Evolutionary conservation across 2,113 vertebrate species (phyloP), one percentile per base, ranked within the genome.

Genomic region (Calidris pygmaea): DNA sequence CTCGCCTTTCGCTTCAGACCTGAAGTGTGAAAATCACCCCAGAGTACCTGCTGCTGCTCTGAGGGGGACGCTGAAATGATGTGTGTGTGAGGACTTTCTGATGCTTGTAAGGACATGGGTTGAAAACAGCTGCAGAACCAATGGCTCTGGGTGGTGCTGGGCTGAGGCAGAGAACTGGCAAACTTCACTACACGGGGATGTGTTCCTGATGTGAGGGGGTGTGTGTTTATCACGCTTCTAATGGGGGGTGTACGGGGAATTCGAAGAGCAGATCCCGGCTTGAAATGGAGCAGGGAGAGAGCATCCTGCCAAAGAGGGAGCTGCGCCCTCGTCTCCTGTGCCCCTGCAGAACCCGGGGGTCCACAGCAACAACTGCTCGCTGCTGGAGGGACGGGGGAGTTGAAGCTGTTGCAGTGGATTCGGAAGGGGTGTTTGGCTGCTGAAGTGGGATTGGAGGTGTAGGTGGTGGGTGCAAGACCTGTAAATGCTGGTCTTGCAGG

Each of bases 1-100:
- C 43, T 30, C 14, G 22, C n/a, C 58, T 59, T 15, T 4, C 14
- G 23, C 58, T 9, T 15, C 58, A 9, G 34, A 35, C 14, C 22
- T 24, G 34, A 24, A 59, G 23, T 23, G 22, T 22, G 14, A 59
- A 27, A 35, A 45, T 37, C 14, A 14, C 52, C 82, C 74, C 50
- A 35, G 35, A 65, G 4, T n/a, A 35, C 16, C n/a, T 23, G 48
- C 2, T 43, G 2, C 47, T 72, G 52, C 47, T 41, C 4, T 1
- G 26, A 32, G 48, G 43, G 45, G 26, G 15, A 34, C 80, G 83
- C 72, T 55, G 59, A 5, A 17, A 2, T 4, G 39, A 20, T 22
- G 8, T 1, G 7, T 3, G 8, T 10, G 1, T 6, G 29, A 35
- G 20, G 8, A 2, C 12, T 68, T 73, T 7, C 32, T 67, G 1